Evolutionary conservation across 2,797 vertebrate species (phyloP).

Genomic region (Pelodytes ibericus): DNA sequence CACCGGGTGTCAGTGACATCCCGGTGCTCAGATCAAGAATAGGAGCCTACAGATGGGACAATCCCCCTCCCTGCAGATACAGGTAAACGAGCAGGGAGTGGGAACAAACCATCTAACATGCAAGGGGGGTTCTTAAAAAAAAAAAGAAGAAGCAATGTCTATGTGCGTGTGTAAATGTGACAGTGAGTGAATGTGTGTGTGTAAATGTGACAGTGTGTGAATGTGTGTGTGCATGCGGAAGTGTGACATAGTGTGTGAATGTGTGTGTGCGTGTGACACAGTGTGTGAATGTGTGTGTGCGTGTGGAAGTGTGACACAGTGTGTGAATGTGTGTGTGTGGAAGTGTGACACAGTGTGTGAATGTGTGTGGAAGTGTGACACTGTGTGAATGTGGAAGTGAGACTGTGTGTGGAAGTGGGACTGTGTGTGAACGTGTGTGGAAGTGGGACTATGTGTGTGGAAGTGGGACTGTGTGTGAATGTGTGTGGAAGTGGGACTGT

Average conservation of each 20-base stretch:
- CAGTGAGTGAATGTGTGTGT: not conserved
- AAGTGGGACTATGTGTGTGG: not conserved
- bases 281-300: not conserved
- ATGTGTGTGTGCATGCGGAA: not conserved
- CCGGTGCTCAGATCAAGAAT: too few species aligned
- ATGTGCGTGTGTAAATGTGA: too few species aligned
- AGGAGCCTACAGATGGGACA: too few species aligned
- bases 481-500: not conserved
- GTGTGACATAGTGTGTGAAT: not conserved
- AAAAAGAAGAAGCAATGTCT: too few species aligned
- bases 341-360: not conserved
- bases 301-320: not conserved
- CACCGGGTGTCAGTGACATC: too few species aligned
- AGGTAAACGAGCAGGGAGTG: too few species aligned
- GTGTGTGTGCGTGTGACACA: not conserved
- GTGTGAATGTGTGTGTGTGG: not conserved
- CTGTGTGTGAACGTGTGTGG: too few species aligned
- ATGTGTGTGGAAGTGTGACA: not conserved
- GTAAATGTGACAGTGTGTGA: not conserved
- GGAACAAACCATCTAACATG: too few species aligned
- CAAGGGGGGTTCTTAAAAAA: too few species aligned
- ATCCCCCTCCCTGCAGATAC: too few species aligned
- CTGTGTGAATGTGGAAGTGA: not conserved
- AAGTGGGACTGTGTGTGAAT: not conserved
- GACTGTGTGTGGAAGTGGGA: not conserved